Conservation (phyloP, 2,797 vertebrate genomes). For the Smutsia gigantea region DNA sequence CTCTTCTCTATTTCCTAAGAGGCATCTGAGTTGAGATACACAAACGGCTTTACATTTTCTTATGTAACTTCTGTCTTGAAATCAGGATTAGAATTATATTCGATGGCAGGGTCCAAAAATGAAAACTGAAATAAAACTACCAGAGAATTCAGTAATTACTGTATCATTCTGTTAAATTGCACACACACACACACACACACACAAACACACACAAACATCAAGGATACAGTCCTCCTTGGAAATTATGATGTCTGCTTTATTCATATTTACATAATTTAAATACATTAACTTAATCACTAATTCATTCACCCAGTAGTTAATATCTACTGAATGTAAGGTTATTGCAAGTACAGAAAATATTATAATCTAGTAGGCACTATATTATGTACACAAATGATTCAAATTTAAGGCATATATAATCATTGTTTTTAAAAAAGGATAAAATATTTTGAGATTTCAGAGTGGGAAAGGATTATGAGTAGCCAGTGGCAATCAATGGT, state of each 20-base stretch:
- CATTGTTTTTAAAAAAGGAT: neutral
- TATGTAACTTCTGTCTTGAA: neutral
- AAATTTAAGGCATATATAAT: neutral
- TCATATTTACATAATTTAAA: neutral
- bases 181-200: neutral
- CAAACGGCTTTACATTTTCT: neutral
- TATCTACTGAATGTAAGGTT: neutral
- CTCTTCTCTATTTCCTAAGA: neutral
- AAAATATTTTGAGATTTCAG: neutral
- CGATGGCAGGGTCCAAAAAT: neutral
- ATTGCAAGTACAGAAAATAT: neutral
- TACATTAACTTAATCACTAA: neutral
- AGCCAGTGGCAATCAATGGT: neutral
- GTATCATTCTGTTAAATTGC: neutral
- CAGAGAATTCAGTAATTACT: neutral
- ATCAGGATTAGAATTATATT: neutral
- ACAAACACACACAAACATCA: neutral
- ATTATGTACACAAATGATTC: neutral
- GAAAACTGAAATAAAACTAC: neutral
- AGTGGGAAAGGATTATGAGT: neutral
- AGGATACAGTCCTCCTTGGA: neutral
- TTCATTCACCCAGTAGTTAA: neutral
- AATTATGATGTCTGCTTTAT: neutral
- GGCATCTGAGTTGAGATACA: neutral
- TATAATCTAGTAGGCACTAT: neutral